These are phyloP conservation scores for Dioctria rufipes DNA, from an alignment of 2,888 invertebrate genomes.

Conservation along the genomic window DNA sequence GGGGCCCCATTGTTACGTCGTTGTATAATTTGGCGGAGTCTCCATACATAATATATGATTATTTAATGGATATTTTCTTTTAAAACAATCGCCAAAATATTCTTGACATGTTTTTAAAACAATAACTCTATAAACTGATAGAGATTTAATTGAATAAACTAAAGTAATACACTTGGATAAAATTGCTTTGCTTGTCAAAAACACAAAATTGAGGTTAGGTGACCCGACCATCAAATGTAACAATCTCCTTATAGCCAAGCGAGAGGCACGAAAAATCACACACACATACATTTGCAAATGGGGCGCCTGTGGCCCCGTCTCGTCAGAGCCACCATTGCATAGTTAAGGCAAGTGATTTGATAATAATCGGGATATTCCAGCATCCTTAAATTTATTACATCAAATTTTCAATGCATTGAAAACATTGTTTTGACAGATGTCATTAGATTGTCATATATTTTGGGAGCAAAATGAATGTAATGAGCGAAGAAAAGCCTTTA, in stretches of 20 bases:
- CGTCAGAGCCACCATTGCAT: constrained; percentile 1
- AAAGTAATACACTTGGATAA: not conserved
- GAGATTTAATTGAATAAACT: constrained; percentile 31
- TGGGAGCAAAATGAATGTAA: constrained; percentile 24
- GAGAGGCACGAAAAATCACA: constrained; percentile 7
- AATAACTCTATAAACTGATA: not conserved
- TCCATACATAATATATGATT: not conserved
- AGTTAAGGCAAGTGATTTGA: not conserved
- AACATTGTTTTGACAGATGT: constrained; percentile 43
- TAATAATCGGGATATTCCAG: not conserved
- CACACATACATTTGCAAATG: constrained; percentile 23
- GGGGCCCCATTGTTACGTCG: constrained; percentile 56
- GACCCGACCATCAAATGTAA: constrained; percentile 14
- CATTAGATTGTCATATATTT: constrained; percentile 35
- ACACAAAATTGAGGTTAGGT: constrained; percentile 42
- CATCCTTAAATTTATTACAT: not conserved
- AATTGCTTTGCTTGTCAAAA: not conserved
- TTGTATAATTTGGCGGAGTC: constrained; percentile 46
- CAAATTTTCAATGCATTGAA: constrained; percentile 6
- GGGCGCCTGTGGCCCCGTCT: constrained; percentile 18
- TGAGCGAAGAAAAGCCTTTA: constrained; percentile 38
- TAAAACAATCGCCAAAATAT: too few species aligned
- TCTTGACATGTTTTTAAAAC: too few species aligned
- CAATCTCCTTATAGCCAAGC: constrained; percentile 13
- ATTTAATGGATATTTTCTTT: not conserved